Percentiles rank a stretch among this genome's conserved stretches.
phyloP scores from a whole-genome alignment of 2,113 vertebrate species.

The Todiramphus chloris region DNA sequence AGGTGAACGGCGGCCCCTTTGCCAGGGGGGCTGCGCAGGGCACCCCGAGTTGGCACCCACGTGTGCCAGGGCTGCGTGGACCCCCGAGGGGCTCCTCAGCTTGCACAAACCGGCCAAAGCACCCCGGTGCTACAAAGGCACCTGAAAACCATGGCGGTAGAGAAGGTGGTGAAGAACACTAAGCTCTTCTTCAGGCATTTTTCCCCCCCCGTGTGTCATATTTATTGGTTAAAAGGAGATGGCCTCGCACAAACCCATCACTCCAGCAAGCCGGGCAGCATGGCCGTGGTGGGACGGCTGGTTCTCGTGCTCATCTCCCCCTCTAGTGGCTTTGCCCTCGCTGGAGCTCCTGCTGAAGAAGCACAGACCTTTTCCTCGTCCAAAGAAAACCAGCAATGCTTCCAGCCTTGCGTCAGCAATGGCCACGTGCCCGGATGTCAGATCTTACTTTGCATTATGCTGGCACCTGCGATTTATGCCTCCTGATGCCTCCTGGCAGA shows the following conservation, averaged over 20 bases:
- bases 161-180: background rate
- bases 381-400: background rate
- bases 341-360: background rate
- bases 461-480: accelerated
- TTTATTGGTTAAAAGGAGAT: background rate
- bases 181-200: background rate
- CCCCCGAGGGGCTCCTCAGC: background rate
- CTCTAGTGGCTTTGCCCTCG: background rate
- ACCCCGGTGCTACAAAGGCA: background rate
- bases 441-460: background rate
- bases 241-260: background rate
- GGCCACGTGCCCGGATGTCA: accelerated
- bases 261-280: background rate
- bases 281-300: accelerated
- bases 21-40: background rate
- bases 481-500: background rate
- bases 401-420: background rate
- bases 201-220: background rate
- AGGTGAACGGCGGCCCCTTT: background rate
- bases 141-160: background rate
- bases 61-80: accelerated
- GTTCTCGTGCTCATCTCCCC: background rate
- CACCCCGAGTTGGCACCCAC: background rate
- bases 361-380: background rate
- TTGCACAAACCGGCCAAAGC: background rate